Base-by-base conservation (phyloP, 1,140 invertebrate species). In the Drosophila pectinifera region DNA sequence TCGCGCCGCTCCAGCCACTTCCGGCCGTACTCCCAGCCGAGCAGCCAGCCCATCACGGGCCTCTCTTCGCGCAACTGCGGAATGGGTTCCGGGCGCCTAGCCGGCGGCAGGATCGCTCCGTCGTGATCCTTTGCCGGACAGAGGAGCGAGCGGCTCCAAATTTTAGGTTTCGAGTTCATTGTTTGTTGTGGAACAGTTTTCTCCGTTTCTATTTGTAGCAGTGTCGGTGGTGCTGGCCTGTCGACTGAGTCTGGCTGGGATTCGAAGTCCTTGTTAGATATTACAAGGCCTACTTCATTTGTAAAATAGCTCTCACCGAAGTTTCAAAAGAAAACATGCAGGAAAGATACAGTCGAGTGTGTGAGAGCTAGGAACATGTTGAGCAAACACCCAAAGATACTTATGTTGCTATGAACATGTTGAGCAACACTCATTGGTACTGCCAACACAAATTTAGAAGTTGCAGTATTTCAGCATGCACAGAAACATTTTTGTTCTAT, bases 11-110 rank as follows among this genome's bases (percentile, higher is more conserved):
- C 48, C 18, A 74, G 41, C 72, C 72, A 74, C 18, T 55, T 74
- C 24, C 72, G 38, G 4, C 72, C 72, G 38, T 74, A 74, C 31
- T 74, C 72, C 72, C 70, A 74, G 14, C 69, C 72, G 14, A 74
- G 43, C 11, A 74, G 34, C 49, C 38, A 63, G 2, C 48, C 18
- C 72, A 74, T 74, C n/a, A 13, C 24, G 0, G 41, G 24, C 8
- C 34, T 43, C 13, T 64, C 72, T 1, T 55, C 72, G 24, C 49
- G 34, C 13, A 36, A 10, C n/a, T 69, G 18, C 26, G 42, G 49
- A 31, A 63, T 74, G 28, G 70, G 51, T 2, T 48, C 42, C 26
- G 67, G 64, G 0, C 64, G 49, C 2, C 20, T 8, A 10, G 24
- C 34, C 24, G 48, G 14, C 20, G 67, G 67, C 5, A 46, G 49